Conservation (phyloP, 2,797 vertebrate species). For the Neopelma chrysocephalum region DNA sequence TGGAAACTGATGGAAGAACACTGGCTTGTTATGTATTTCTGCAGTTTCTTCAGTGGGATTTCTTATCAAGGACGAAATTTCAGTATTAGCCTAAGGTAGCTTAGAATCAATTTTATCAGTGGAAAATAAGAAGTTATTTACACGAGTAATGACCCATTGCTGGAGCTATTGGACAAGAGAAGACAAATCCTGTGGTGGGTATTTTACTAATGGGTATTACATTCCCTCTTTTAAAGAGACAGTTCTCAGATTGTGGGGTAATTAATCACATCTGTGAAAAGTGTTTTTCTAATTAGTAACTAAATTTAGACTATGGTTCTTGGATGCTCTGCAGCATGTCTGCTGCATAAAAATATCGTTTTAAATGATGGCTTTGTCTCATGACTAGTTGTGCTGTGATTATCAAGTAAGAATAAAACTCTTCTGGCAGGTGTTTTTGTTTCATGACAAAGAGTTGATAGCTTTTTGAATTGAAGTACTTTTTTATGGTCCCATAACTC, state of each 20-base stretch:
- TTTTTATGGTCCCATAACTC: constrained; percentile 59
- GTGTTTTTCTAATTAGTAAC: constrained; percentile 57
- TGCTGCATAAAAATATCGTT: constrained; percentile 41
- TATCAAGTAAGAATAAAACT: constrained; percentile 62
- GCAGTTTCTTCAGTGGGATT: neutral
- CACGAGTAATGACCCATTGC: neutral
- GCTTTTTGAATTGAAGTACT: constrained; percentile 33
- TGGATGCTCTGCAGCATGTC: neutral
- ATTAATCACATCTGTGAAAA: constrained; percentile 41
- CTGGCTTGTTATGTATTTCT: neutral
- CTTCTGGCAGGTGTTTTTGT: constrained; percentile 62
- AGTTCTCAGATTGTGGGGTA: constrained; percentile 9
- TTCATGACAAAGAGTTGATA: constrained; percentile 53
- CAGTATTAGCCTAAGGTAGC: neutral
- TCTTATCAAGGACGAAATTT: neutral
- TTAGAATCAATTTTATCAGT: neutral
- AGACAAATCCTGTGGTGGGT: neutral
- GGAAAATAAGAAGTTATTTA: neutral
- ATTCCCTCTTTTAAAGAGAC: neutral
- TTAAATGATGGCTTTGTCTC: constrained; percentile 56
- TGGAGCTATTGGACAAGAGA: neutral
- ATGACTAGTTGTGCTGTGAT: constrained; percentile 30
- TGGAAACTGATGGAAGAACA: neutral
- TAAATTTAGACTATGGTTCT: constrained; percentile 13
- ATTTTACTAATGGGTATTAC: neutral